phyloP scores from a whole-genome alignment of 2,797 vertebrate species.

The Eulemur coronatus region DNA sequence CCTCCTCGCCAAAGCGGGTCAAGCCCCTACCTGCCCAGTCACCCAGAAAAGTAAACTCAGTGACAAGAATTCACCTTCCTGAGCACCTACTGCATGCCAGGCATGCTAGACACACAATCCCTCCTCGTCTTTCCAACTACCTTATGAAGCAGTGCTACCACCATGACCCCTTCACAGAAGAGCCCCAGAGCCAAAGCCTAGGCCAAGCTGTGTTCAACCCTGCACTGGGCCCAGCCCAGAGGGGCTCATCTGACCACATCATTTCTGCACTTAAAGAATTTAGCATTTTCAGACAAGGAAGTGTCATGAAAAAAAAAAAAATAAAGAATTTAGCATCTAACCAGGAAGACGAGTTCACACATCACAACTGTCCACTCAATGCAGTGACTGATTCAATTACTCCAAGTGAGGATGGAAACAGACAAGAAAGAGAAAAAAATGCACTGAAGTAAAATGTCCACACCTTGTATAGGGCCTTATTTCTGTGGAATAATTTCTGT shows the following conservation, averaged over 20 bases:
- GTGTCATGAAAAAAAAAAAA: too few relatives aligned
- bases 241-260: not conserved
- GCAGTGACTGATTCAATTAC: not conserved
- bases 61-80: not conserved
- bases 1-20: not conserved
- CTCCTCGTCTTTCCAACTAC: not conserved
- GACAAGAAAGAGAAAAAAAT: not conserved
- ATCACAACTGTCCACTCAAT: not conserved
- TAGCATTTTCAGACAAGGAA: not conserved
- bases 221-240: not conserved
- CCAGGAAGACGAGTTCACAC: not conserved
- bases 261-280: not conserved
- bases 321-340: not conserved
- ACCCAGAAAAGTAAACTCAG: not conserved
- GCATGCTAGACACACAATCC: not conserved
- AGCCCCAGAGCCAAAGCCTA: not conserved
- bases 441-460: not conserved
- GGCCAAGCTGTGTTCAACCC: not conserved
- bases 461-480: not conserved
- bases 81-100: not conserved
- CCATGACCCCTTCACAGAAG: not conserved
- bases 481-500: not conserved
- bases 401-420: not conserved
- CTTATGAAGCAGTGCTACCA: too few relatives aligned
- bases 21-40: not conserved